phyloP scores from a whole-genome alignment of 2,888 invertebrate species.

The Apocheima hispidaria region DNA sequence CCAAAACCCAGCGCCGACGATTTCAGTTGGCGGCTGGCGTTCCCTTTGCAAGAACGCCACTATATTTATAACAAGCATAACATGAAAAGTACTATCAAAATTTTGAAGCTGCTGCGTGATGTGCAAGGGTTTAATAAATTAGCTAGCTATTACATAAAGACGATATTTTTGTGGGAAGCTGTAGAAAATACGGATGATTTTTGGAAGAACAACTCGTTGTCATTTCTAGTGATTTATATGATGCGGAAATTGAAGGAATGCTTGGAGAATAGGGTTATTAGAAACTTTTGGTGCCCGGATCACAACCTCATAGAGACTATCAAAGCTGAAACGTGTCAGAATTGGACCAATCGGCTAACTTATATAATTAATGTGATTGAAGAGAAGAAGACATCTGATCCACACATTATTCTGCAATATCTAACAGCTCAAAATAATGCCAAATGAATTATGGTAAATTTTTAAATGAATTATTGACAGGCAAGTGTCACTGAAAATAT shows the following conservation, averaged over 20 bases:
- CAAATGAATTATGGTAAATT: neutral
- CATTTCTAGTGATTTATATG: constrained; percentile 64
- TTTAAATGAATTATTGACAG: too few relatives aligned
- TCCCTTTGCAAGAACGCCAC: constrained; percentile 67
- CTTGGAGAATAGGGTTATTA: constrained; percentile 53
- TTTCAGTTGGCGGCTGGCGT: constrained; percentile 67
- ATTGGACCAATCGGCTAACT: constrained; percentile 63
- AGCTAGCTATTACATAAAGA: constrained; percentile 72
- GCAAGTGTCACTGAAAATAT: too few relatives aligned
- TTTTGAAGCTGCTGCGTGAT: constrained; percentile 66
- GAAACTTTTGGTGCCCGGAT: constrained; percentile 66
- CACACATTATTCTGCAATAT: constrained; percentile 52
- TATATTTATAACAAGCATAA: constrained; percentile 60
- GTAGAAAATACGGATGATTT: constrained; percentile 50
- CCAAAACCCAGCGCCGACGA: constrained; percentile 66
- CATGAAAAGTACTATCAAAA: constrained; percentile 64
- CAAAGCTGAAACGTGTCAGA: constrained; percentile 58
- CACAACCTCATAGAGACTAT: constrained; percentile 65
- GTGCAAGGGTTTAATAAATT: constrained; percentile 64
- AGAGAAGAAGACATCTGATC: constrained; percentile 50
- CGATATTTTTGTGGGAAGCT: constrained; percentile 69
- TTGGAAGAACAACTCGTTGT: constrained; percentile 62
- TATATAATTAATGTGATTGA: constrained; percentile 59
- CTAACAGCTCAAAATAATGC: constrained; percentile 18
- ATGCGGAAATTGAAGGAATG: constrained; percentile 58